phyloP scores from a whole-genome alignment of 2,888 invertebrate species.

The Meghimatium bilineatum region DNA sequence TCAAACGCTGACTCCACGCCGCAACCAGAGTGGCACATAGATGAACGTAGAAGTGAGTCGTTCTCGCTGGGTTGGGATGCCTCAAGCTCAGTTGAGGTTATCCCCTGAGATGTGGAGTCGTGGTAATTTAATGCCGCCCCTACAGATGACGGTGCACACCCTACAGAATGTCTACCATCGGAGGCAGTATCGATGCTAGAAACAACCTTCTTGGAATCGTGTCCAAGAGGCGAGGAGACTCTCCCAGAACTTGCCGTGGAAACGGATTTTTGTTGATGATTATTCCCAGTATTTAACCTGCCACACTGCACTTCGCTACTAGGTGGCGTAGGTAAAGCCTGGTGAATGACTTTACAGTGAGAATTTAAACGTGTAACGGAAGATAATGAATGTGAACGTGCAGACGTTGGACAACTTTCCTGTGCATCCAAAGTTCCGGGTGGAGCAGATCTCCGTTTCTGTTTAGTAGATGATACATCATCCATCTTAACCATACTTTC shows the following conservation, averaged over 20 bases:
- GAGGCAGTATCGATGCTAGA: too few species aligned
- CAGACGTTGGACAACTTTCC: not conserved
- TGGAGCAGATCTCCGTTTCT: slow-evolving; percentile 32
- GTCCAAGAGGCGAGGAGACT: not conserved
- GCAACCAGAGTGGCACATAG: slow-evolving; percentile 37
- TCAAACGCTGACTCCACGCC: slow-evolving; percentile 15
- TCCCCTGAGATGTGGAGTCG: not conserved
- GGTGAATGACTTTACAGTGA: slow-evolving; percentile 29
- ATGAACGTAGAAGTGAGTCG: slow-evolving; percentile 28
- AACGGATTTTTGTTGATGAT: not conserved
- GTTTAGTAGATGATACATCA: slow-evolving; percentile 12
- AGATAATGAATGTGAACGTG: not conserved
- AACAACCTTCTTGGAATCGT: not conserved
- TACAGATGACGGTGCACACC: not conserved
- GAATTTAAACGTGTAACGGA: not conserved
- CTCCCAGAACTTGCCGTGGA: not conserved
- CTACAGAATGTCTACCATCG: not conserved
- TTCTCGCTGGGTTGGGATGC: slow-evolving; percentile 8
- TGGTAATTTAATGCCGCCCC: not conserved
- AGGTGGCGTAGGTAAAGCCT: not conserved
- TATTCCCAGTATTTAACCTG: not conserved
- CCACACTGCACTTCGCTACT: not conserved
- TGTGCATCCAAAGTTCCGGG: slow-evolving; percentile 6
- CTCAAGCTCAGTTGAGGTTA: not conserved
- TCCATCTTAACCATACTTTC: slow-evolving; percentile 15